Base-by-base conservation (phyloP, 2,113 vertebrate species). In the Oenanthe melanoleuca region DNA sequence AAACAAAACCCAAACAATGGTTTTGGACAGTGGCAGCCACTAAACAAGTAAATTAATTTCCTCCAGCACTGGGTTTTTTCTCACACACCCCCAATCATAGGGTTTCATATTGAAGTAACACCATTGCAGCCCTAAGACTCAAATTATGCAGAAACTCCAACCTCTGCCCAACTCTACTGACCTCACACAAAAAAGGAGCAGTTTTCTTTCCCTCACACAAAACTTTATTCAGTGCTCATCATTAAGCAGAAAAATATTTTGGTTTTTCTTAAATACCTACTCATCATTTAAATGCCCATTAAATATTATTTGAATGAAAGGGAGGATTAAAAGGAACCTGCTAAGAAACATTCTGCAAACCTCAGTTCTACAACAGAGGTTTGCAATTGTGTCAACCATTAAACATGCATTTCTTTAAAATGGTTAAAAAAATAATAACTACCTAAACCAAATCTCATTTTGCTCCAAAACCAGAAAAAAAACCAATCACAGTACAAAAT, bases 41-140 rank as follows among this genome's bases (percentile, higher is more conserved):
- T 20, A 3, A 85, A 80, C 21, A 89, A 26, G 29, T 14, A 5
- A 44, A 57, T 40, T 11, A 1, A 67, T 26, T 77, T 75, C 40
- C 42, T 77, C 47, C 71, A 53, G 2, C 10, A 8, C 40, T 19
- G 31, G 23, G 8, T 57, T 63, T 50, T 71, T 38, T 59, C n/a
- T 42, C 19, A 34, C 15, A 13, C 6, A 31, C 2, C 79, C 38
- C 37, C 53, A 80, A 3, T 19, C 33, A 14, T 12, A 56, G 26
- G 7, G 17, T 47, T 91, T 47, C 37, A 24, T 3, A 6, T 2
- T 19, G 22, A 59, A 56, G 8, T 9, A 73, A 61, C 2, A 37
- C 34, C 44, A 16, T 0, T 1, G 2, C 2, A 47, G 52, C 31
- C 8, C 4, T 3, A 12, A 53, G 38, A 40, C 15, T 60, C 34